Base-by-base conservation (phyloP, 2,888 invertebrate species). In the Cerceris rybyensis region DNA sequence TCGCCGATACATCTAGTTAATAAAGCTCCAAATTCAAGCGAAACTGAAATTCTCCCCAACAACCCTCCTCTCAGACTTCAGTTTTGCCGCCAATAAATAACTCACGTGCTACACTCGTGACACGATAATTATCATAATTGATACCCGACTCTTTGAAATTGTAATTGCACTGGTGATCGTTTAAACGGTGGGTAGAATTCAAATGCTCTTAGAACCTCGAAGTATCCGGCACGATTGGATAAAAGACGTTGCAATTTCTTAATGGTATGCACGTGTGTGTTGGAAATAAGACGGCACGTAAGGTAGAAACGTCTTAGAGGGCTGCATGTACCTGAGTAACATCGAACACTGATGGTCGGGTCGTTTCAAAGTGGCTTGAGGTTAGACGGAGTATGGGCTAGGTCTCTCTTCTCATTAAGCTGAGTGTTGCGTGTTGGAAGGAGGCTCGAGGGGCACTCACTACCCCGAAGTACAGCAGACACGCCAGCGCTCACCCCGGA, bases 341-440 rank as follows among this genome's bases (percentile, higher is more conserved):
- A 81, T 79, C 71, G 85, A 85, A 81, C 77, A 59, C 76, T 78
- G 79, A 84, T 80, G 70, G 79, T 78, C 75, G 82, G 83, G 72
- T 84, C 82, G 84, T 82, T 86, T 78, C 86, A 76, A 84, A 86
- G 86, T 84, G 78, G 86, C 83, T 86, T 55, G 86, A 86, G 86
- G 82, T 86, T 86, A 86, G 82, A 77, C 74, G 65, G 73, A 71
- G 78, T 77, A 71, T 68, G 76, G 74, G 78, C 66, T 83, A 84
- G 86, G 87, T 88, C 88, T 89, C 88, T 90, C 88, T 88, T 89
- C 91, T 91, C 91, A 91, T 91, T 91, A 91, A 90, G 88, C 87
- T 90, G 89, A 91, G 91, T 91, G 91, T 91, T 90, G 91, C 90
- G 90, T 89, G 90, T 87, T 89, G 88, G 87, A 87, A 88, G 87